A percentile compares a stretch with the other conserved stretches of the same genome.
These are phyloP conservation scores for Brotogeris chrysoptera DNA, from an alignment of 2,797 vertebrate genomes.

Conservation along the genomic window DNA sequence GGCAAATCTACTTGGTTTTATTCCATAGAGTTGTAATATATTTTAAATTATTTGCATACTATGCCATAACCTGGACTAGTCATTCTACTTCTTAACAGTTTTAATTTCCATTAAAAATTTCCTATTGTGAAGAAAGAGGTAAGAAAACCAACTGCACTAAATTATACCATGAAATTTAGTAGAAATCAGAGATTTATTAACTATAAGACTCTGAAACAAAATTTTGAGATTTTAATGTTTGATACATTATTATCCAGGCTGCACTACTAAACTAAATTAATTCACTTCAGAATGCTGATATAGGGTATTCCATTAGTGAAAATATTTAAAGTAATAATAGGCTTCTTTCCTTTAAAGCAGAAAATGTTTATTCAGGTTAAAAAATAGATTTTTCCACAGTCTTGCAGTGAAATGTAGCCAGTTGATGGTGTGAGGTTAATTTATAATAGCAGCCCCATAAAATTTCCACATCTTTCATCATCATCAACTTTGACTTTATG, in stretches of 20 bases:
- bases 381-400: conserved; percentile 16
- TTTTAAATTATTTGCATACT: not conserved
- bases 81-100: not conserved
- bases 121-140: not conserved
- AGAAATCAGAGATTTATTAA: not conserved
- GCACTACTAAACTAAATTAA: not conserved
- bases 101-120: not conserved
- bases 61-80: not conserved
- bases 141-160: not conserved
- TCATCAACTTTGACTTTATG: not conserved
- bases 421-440: not conserved
- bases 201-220: conserved; percentile 5
- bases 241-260: not conserved
- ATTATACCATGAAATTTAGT: not conserved
- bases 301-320: not conserved
- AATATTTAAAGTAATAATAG: conserved; percentile 28
- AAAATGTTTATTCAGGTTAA: conserved; percentile 7
- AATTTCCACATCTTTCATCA: not conserved
- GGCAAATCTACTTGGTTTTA: not conserved
- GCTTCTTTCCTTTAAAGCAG: not conserved
- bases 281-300: not conserved
- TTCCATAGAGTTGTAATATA: not conserved
- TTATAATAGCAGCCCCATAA: not conserved
- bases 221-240: not conserved
- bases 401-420: not conserved